phyloP scores from a whole-genome alignment of 2,113 vertebrate genomes.

The Tragelaphus strepsiceros region DNA sequence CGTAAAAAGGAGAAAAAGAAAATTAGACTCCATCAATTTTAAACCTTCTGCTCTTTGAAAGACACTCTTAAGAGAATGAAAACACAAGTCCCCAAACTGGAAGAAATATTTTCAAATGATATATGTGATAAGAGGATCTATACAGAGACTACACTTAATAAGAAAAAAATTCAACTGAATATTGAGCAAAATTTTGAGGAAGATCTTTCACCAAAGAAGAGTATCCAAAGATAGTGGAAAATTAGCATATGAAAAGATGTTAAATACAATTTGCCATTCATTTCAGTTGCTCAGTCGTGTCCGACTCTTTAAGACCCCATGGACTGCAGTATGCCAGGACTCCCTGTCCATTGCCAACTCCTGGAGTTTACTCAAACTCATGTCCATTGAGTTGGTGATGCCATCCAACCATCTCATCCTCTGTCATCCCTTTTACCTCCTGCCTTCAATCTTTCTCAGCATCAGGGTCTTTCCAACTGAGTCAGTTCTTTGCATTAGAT shows the following conservation, averaged over 20 bases:
- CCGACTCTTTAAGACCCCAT: background rate
- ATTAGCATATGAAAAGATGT: background rate
- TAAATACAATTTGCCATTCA: background rate
- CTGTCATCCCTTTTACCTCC: background rate
- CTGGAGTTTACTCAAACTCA: background rate
- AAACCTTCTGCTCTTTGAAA: background rate
- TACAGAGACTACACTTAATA: background rate
- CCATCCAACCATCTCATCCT: background rate
- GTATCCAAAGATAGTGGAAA: background rate
- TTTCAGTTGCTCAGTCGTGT: background rate
- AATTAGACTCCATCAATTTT: background rate
- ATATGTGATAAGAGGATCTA: background rate
- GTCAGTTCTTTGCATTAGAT: background rate
- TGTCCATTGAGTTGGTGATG: background rate
- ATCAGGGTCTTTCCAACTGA: background rate
- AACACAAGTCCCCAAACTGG: background rate
- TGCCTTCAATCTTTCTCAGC: background rate
- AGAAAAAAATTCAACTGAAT: background rate
- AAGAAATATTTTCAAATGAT: background rate
- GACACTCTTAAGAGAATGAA: background rate
- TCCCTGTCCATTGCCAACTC: background rate
- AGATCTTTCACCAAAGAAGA: background rate
- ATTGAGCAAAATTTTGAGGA: background rate
- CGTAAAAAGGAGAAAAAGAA: background rate
- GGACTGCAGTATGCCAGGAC: background rate